Evolutionary conservation across 2,888 invertebrate species (phyloP), one percentile per base, ranked within the genome.

Genomic region (Epinotia demarniana): DNA sequence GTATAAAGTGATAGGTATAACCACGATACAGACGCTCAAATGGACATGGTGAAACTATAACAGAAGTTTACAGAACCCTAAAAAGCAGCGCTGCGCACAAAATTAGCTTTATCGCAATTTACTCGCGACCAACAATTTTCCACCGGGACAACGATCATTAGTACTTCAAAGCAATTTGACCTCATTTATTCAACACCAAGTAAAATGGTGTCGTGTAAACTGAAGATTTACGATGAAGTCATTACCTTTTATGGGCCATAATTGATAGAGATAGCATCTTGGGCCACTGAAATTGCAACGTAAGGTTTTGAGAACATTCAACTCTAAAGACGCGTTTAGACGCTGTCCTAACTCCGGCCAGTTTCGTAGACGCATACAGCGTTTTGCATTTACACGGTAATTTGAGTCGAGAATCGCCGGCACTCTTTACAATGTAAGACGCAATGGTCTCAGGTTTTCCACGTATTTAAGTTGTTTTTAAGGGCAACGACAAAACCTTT

Each of bases 221-320:
- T 86, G 81, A 86, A 92, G 92, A 92, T 93, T 92, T 92, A 93
- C 92, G 93, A 93, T 93, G 91, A 92, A 93, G 93, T 91, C 93
- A 93, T 93, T 93, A 92, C 89, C 87, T 92, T 93, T 93, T 92
- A 93, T 92, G 91, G 92, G 82, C 92, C 90, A 92, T 93, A 93
- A 93, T 93, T 93, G 92, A 92, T 92, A 91, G 89, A 92, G 92
- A 93, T 93, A 92, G 84, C 87, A 93, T 93, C 92, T 91, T 80
- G 88, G 83, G 85, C 87, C 84, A 87, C 88, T 91, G 89, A 90
- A 93, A 92, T 92, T 92, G 92, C 92, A 90, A 92, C 90, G 91
- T 91, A 87, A 89, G 87, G 88, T 87, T 89, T 90, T 81, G 85
- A 86, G 91, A 86, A 88, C 90, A 82, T 89, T 90, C 88, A 88